Evolutionary conservation across 2,113 vertebrate species (phyloP), one percentile per base, ranked within the genome.

Genomic region (Eulemur rufifrons): DNA sequence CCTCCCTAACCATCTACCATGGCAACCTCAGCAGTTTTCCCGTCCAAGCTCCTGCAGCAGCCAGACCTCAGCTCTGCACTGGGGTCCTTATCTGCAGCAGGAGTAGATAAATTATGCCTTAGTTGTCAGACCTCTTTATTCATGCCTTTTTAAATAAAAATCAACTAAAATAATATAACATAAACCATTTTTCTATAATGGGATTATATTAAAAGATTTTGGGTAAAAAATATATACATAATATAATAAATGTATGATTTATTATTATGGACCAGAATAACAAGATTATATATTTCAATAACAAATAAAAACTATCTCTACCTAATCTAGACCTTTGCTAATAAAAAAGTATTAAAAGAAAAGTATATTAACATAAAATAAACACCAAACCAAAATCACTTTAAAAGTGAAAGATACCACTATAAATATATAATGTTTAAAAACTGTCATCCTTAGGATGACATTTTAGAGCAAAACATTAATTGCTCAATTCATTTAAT

Each of bases 1-100:
- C 74, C 25, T 29, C 18, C 74, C 25, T 25, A 42, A 54, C 20
- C 64, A 8, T 23, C 4, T 37, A 25, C 25, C 17, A 10, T 27
- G 73, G 69, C 32, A 5, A 39, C 42, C 25, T 8, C 8, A 4
- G 10, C 2, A 5, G 14, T 17, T 78, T 59, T 45, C 45, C 15
- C 0, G 0, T 29, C 23, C 17, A 0, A 0, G 1, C 5, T 39
- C 20, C n/a, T 52, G 29, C 4, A 8, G 15, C 6, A 15, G 10
- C n/a, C 34, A 3, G 14, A 15, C 37, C 29, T 56, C 25, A 9
- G 21, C 8, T 45, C 59, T 74, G 56, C 23, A 6, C 32, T 14
- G 29, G 59, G 10, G 21, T 13, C 61, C n/a, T 73, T n/a, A 29
- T 80, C 20, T 11, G 20, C 2, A 15, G 32, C 5, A 21, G 7